Evolutionary conservation across 2,113 vertebrate species (phyloP).

Genomic region (Trichomycterus rosablanca): DNA sequence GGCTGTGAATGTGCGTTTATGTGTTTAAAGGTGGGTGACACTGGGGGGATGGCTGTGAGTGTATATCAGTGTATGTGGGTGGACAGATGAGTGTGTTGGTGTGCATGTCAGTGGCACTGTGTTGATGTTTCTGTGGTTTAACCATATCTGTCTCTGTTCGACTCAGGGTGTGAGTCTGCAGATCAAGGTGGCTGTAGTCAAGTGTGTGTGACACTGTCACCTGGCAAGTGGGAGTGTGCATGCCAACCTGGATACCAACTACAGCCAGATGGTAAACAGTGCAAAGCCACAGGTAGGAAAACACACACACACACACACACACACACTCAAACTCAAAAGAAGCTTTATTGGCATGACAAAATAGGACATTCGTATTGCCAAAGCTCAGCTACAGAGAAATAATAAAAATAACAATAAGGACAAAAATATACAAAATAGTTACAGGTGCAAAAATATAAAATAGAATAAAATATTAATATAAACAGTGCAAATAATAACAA

Average conservation of each 20-base stretch:
- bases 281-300: slow-evolving; percentile 74
- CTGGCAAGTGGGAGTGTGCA: slow-evolving; percentile 75
- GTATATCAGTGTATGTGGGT: slow-evolving; percentile 1
- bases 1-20: not conserved
- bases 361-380: too few species aligned
- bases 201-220: slow-evolving; percentile 69
- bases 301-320: not conserved
- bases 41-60: not conserved
- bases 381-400: too few species aligned
- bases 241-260: slow-evolving; percentile 84
- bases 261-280: slow-evolving; percentile 73
- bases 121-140: not conserved
- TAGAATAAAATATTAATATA: too few species aligned
- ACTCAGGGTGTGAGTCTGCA: slow-evolving; percentile 79
- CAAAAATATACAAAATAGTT: too few species aligned
- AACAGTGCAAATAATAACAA: too few species aligned
- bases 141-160: not conserved
- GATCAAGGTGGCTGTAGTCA: slow-evolving; percentile 90
- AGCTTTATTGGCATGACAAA: too few species aligned
- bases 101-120: slow-evolving; percentile 1
- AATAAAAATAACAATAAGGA: too few species aligned
- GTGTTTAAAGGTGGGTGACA: not conserved
- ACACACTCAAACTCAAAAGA: slow-evolving; percentile 15
- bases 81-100: not conserved
- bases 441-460: slow-evolving; percentile 15